Percentiles rank a stretch among this genome's conserved stretches.
Conservation (phyloP, 2,113 vertebrate genomes). For the Gallinago jamesoni region DNA sequence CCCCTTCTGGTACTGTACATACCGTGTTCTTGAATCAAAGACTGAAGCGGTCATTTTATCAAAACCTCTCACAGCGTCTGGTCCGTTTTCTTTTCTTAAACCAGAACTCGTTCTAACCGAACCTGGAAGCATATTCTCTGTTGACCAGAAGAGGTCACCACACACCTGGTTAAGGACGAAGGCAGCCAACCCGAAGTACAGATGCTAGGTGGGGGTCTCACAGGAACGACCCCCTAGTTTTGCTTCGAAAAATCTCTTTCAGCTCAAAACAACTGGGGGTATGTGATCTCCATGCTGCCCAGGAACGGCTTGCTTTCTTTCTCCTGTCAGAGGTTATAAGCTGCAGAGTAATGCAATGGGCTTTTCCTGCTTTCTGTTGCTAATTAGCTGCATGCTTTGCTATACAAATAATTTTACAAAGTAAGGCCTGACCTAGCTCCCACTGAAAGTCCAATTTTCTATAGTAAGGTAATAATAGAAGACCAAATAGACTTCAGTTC, state of each 20-base stretch:
- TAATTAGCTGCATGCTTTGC: neutral
- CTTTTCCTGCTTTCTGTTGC: neutral
- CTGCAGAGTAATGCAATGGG: neutral
- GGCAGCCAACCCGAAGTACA: no score
- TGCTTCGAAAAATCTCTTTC: neutral
- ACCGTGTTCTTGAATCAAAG: neutral
- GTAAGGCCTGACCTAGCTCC: neutral
- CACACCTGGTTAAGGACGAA: neutral
- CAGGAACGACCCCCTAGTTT: neutral
- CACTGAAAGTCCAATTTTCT: neutral
- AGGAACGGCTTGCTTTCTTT: neutral
- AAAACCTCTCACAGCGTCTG: neutral
- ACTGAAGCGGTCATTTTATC: neutral
- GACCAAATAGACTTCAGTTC: neutral
- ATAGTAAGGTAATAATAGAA: neutral
- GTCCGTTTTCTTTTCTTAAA: neutral
- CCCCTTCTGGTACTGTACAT: neutral
- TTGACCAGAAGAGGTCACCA: conserved; percentile 48
- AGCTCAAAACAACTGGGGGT: neutral
- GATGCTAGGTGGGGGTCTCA: neutral
- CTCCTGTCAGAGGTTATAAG: neutral
- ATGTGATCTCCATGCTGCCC: neutral
- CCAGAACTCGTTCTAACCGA: accelerated
- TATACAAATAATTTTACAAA: neutral
- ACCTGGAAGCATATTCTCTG: neutral